Base-by-base conservation (phyloP, 2,888 invertebrate species). In the Netelia virgata region DNA sequence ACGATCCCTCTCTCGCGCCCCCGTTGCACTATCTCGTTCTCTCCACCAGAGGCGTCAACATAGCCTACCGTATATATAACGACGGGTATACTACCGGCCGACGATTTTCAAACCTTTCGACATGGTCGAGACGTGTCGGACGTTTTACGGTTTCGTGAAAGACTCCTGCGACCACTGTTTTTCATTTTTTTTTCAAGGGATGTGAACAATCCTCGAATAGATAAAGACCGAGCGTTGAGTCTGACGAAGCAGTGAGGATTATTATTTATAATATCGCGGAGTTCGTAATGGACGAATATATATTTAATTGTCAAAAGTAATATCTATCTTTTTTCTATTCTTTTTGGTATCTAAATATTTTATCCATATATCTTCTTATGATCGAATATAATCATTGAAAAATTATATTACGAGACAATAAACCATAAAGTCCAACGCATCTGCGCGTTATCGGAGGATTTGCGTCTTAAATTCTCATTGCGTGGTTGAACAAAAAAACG, bases 41-140 rank as follows among this genome's bases (percentile, higher is more conserved):
- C 57, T 78, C 77, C 77, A 55, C 73, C 76, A 68, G 61, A 70
- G 28, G 76, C 66, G 69, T 55, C 76, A 73, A 55, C 72, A 43
- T n/a, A 57, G 72, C 43, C 59, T 69, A 3, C 47, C 23, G 50
- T 74, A 43, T 59, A 43, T 59, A 74, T 50, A 81, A 81, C 69
- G 18, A 61, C 61, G 76, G 69, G 69, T 57, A 77, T 59, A 57
- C 69, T 6, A 36, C 36, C 36, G 6, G 36, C 28, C 70, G 63
- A 64, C 70, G 50, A 69, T 69, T 59, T 81, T 61, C 28, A 16
- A 50, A 50, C 36, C 41, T n/a, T 57, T 18, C 61, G 53, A 59
- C 61, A 68, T 43, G 55, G 47, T 59, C 36, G 57, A 11, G n/a
- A 47, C 64, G 68, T 63, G 63, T 73, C 36, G 14, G 18, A 41